Conservation (phyloP, 1,140 invertebrate genomes). For the Brachionus calyciflorus region DNA sequence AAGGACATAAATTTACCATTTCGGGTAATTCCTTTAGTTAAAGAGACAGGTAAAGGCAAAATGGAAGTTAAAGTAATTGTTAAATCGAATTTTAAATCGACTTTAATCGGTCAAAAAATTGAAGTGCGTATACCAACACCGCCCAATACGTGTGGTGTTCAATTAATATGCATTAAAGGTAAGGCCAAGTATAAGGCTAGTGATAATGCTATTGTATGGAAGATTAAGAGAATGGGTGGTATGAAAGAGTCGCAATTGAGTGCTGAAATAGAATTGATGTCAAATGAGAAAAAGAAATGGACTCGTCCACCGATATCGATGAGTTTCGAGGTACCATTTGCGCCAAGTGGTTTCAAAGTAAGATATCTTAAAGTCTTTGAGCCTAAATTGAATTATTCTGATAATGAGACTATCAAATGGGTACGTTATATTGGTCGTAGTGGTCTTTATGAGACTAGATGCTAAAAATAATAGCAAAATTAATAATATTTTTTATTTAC, state of each 20-base stretch:
- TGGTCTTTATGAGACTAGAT: conserved; percentile 97
- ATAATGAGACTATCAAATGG: conserved; percentile 99
- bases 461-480: too few species aligned
- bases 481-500: too few species aligned
- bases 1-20: conserved; percentile 98
- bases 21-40: conserved; percentile 94
- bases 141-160: conserved; percentile 95
- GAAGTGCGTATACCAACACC: conserved; percentile 98
- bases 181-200: conserved; percentile 99
- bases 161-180: conserved; percentile 96
- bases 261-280: conserved; percentile 97
- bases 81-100: conserved; percentile 99
- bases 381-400: conserved; percentile 98
- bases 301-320: conserved; percentile 99
- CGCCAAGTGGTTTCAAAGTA: conserved; percentile 97
- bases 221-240: conserved; percentile 98
- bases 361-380: conserved; percentile 99
- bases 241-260: conserved; percentile 99
- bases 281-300: conserved; percentile 98
- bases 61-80: conserved; percentile 99
- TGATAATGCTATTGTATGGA: conserved; percentile 99
- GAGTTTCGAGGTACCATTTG: conserved; percentile 95
- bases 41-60: conserved; percentile 94
- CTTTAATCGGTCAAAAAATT: conserved; percentile 95
- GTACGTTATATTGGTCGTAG: conserved; percentile 98